Conservation (phyloP, 2,113 vertebrate genomes). For the Oostethus manadensis region DNA sequence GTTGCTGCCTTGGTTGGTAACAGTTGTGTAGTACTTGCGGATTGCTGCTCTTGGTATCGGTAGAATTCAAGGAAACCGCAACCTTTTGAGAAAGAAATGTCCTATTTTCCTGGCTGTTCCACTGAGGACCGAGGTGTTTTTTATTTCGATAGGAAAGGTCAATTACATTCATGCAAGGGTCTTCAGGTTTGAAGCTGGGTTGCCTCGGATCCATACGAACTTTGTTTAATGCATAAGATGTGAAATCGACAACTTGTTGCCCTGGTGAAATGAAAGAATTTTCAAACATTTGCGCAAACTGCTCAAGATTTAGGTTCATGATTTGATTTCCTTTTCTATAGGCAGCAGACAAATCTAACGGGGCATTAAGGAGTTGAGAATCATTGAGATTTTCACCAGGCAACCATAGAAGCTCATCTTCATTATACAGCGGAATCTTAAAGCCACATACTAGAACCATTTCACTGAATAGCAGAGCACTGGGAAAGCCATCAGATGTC, state of each 20-base stretch:
- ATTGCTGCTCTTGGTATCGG: constrained; percentile 40
- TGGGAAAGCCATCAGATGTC: constrained; percentile 62
- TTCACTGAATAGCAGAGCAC: constrained; percentile 71
- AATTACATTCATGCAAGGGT: constrained; percentile 65
- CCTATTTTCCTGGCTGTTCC: constrained; percentile 63
- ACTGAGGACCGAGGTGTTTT: constrained; percentile 35
- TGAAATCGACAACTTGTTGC: constrained; percentile 80
- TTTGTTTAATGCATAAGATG: constrained; percentile 81
- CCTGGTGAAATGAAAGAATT: constrained; percentile 77
- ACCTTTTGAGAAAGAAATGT: constrained; percentile 69
- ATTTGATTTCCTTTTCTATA: constrained; percentile 81
- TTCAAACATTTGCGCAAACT: constrained; percentile 85
- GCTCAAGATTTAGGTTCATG: constrained; percentile 84
- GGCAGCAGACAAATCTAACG: constrained; percentile 85
- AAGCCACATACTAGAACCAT: constrained; percentile 83
- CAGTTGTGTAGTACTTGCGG: constrained; percentile 63
- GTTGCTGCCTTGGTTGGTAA: constrained; percentile 65
- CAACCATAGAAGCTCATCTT: constrained; percentile 84
- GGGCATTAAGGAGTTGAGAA: constrained; percentile 73
- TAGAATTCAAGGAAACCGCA: constrained; percentile 59
- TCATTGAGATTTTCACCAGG: constrained; percentile 74
- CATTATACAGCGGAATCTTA: constrained; percentile 83
- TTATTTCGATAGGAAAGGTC: constrained; percentile 75
- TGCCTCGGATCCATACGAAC: constrained; percentile 76
- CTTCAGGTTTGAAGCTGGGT: constrained; percentile 56